Conservation (phyloP, 2,797 vertebrate genomes). For the Cirrhinus molitorella region DNA sequence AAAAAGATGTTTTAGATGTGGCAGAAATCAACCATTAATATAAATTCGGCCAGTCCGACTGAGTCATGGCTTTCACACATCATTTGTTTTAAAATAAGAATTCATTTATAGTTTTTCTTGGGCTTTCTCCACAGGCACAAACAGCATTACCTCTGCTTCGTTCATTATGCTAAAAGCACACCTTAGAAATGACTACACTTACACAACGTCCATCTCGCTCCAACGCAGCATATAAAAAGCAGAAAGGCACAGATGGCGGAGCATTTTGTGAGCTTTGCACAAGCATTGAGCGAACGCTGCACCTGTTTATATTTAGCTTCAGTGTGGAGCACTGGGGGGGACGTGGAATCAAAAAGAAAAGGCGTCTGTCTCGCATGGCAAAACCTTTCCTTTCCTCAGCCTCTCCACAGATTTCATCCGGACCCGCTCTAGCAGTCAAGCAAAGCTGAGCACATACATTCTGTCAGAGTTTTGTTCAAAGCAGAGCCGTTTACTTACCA, state of each 20-base stretch:
- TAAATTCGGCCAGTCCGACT: not conserved
- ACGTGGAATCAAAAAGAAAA: constrained; percentile 78
- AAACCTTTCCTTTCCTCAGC: constrained; percentile 63
- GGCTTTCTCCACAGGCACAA: constrained; percentile 11
- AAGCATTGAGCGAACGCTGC: constrained; percentile 66
- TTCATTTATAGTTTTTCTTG: not conserved
- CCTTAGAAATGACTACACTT: constrained; percentile 28
- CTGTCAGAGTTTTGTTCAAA: constrained; percentile 13
- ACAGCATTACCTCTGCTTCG: constrained; percentile 16
- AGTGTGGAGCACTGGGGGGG: constrained; percentile 78
- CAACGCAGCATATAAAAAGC: constrained; percentile 63
- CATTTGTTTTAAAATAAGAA: not conserved
- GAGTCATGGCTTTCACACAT: not conserved
- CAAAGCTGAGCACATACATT: constrained; percentile 61
- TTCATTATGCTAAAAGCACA: constrained; percentile 36
- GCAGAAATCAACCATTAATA: not conserved
- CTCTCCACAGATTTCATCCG: constrained; percentile 50
- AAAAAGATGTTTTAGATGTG: not conserved
- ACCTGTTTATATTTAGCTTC: constrained; percentile 84
- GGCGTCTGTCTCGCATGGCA: constrained; percentile 76
- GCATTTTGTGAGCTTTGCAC: constrained; percentile 62
- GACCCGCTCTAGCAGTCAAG: constrained; percentile 67
- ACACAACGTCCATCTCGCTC: constrained; percentile 53
- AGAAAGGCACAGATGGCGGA: constrained; percentile 77
- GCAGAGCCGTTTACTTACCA: not conserved